Base-by-base conservation (phyloP, 2,797 vertebrate genomes). In the Sebastes matsubarae region DNA sequence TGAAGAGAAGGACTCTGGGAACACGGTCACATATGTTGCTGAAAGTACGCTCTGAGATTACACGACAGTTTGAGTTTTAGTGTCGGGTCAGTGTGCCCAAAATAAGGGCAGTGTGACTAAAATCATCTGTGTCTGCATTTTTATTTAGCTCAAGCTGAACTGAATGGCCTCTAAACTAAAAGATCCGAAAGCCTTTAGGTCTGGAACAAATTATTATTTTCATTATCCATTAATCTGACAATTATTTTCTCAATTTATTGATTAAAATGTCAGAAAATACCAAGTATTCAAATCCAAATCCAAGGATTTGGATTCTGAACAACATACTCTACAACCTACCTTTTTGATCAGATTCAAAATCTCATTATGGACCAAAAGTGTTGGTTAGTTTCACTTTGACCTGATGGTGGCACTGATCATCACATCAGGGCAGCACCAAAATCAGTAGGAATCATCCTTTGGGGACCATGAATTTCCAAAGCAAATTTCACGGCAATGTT, bases 1-100 rank as follows among this genome's bases (percentile, higher is more conserved):
- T 54, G 8, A 25, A 20, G 22, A 61, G 42, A n/a, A 30, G 58
- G 68, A 78, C 80, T 73, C 60, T 16, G 36, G 65, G 69, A 59
- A 27, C 38, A 13, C 60, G 68, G 70, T 12, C 76, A 50, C 84
- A 88, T 81, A 86, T 91, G 87, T 84, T 68, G 0, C 65, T 61
- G 8, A 22, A 59, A 60, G 70, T 25, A 63, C 3, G 24, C 34
- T 63, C 29, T 2, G 59, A 69, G 18, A 22, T 67, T 77, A 60
- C 60, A 18, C 7, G 1, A 65, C 68, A 61, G 22, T 71, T 30
- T 25, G 27, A 60, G 68, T 24, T 58, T 84, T 38, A 68, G 60
- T 20, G 29, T 22, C 24, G 32, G 59, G 79, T 78, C 77, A 52
- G 27, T 22, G 67, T 36, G 10, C 16, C n/a, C 64, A 20, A 46